Evolutionary conservation across 2,797 vertebrate genomes (phyloP).

Genomic region (Corythornis leucogaster): DNA sequence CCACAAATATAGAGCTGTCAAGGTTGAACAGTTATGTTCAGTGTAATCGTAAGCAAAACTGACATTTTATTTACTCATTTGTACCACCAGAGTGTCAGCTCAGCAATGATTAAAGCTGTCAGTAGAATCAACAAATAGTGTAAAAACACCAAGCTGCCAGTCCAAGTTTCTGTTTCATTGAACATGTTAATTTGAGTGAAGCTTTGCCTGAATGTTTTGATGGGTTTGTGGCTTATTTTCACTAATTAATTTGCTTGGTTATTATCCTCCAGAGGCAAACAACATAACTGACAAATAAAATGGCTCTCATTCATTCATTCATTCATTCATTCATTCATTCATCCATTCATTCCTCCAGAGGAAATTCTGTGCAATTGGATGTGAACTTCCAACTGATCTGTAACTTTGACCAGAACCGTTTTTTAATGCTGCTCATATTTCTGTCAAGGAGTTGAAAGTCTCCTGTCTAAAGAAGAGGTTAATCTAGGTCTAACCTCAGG

Average conservation of each 20-base stretch:
- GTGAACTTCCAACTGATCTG: constrained; percentile 28
- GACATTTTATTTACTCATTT: constrained; percentile 71
- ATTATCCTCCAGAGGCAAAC: constrained; percentile 47
- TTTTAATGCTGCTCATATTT: constrained; percentile 15
- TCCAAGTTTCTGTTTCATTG: constrained; percentile 58
- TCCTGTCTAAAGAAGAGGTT: constrained; percentile 16
- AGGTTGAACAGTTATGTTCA: constrained; percentile 53
- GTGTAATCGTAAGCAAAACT: constrained; percentile 50
- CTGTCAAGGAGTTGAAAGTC: constrained; percentile 29
- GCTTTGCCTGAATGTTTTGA: constrained; percentile 63
- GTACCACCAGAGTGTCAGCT: constrained; percentile 58
- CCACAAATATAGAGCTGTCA: constrained; percentile 53
- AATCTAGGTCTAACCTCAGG: background rate
- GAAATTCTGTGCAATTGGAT: constrained; percentile 12
- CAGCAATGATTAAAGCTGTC: constrained; percentile 61
- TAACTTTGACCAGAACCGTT: constrained; percentile 3
- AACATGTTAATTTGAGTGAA: constrained; percentile 56
- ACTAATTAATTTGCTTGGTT: constrained; percentile 60
- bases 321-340: background rate
- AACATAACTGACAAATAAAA: constrained; percentile 63
- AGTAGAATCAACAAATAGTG: constrained; percentile 57
- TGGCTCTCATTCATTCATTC: constrained; percentile 1
- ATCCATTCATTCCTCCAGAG: background rate
- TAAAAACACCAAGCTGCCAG: constrained; percentile 47
- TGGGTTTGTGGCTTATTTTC: constrained; percentile 60